Conservation (phyloP, 2,888 invertebrate species). For the Labia minor region DNA sequence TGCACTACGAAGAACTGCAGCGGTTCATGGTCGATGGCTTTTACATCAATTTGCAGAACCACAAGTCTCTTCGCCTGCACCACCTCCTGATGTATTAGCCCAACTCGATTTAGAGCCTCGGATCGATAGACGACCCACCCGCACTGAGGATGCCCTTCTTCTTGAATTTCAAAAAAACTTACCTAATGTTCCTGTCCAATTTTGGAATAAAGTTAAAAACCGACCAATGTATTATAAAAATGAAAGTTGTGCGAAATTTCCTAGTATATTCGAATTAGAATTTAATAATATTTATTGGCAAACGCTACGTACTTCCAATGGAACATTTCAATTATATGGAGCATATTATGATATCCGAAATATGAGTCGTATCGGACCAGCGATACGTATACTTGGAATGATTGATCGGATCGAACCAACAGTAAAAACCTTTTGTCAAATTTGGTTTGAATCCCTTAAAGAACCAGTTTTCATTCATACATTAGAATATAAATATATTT, state of each 20-base stretch:
- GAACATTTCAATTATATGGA: conserved; percentile 83
- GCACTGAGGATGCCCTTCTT: conserved; percentile 61
- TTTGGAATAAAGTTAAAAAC: conserved; percentile 74
- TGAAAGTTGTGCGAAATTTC: conserved; percentile 71
- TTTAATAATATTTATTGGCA: conserved; percentile 94
- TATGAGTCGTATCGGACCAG: conserved; percentile 67
- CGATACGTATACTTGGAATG: conserved; percentile 75
- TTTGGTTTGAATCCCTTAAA: conserved; percentile 78
- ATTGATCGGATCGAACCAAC: conserved; percentile 80
- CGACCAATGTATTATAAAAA: conserved; percentile 53
- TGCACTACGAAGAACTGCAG: conserved; percentile 31
- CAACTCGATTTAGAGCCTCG: conserved; percentile 43
- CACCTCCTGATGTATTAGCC: conserved; percentile 34
- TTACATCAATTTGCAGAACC: conserved; percentile 39
- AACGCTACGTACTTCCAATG: conserved; percentile 65
- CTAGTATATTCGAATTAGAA: conserved; percentile 79
- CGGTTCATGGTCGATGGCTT: conserved; percentile 40
- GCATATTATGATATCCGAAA: conserved; percentile 78
- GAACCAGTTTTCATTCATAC: conserved; percentile 71
- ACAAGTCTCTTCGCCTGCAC: conserved; percentile 30
- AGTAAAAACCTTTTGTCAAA: conserved; percentile 70
- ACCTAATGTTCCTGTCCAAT: conserved; percentile 73
- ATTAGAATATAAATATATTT: conserved; percentile 85
- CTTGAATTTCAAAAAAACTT: conserved; percentile 66
- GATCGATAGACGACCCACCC: conserved; percentile 48